phyloP scores from a whole-genome alignment of 2,797 vertebrate species.

The Falco berigora region DNA sequence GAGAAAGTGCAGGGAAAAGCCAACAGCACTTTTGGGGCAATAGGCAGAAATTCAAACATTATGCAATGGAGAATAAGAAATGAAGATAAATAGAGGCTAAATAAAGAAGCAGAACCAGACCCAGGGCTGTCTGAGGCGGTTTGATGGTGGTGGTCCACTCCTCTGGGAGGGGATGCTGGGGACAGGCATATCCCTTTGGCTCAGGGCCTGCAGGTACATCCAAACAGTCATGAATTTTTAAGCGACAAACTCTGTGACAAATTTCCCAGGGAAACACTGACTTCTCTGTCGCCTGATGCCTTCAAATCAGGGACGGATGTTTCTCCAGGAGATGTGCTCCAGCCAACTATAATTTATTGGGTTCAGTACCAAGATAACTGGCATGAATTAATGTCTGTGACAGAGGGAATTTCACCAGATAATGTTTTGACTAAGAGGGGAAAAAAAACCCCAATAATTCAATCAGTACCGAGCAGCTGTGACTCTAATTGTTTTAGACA shows the following conservation, averaged over 20 bases:
- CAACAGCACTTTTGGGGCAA: neutral
- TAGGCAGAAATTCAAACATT: neutral
- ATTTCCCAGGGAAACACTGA: neutral
- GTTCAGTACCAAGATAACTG: neutral
- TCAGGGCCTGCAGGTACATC: neutral
- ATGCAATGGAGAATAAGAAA: neutral
- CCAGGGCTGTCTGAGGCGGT: neutral
- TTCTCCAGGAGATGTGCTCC: neutral
- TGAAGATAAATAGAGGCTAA: neutral
- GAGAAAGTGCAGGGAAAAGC: neutral
- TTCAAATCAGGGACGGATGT: neutral
- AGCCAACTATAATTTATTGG: neutral
- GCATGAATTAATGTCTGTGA: neutral
- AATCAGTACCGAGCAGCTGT: accelerated
- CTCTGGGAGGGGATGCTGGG: neutral
- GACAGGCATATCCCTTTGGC: no score
- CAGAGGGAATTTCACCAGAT: neutral
- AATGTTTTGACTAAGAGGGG: neutral
- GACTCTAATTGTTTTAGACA: neutral
- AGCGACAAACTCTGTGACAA: accelerated
- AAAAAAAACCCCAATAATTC: neutral
- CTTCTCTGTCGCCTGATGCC: accelerated
- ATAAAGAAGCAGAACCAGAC: neutral
- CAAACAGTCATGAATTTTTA: accelerated
- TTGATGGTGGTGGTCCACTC: neutral